These are phyloP conservation scores for Miichthys miiuy DNA, from an alignment of 2,797 vertebrate genomes.

Conservation along the genomic window DNA sequence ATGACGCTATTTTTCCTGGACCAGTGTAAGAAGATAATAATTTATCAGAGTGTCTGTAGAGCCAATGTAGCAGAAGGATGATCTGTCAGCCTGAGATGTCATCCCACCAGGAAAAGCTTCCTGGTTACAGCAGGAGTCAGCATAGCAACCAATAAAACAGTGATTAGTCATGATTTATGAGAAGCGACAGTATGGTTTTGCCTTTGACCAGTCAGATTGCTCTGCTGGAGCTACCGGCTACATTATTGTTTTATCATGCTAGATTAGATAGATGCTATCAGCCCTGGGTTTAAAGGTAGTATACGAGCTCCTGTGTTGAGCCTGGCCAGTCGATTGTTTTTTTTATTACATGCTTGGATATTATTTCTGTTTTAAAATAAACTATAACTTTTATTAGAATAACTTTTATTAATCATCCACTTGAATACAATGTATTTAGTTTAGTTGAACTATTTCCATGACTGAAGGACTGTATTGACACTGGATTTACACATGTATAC, in stretches of 20 bases:
- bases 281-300: slow-evolving; percentile 14
- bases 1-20: slow-evolving; percentile 32
- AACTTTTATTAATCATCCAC: not conserved
- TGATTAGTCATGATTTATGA: slow-evolving; percentile 37
- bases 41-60: slow-evolving; percentile 25
- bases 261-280: slow-evolving; percentile 48
- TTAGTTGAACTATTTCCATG: not conserved
- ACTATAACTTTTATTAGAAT: too few relatives aligned
- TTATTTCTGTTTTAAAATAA: not conserved
- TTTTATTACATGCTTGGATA: not conserved
- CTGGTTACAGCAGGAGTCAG: slow-evolving; percentile 39
- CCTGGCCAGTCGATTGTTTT: not conserved
- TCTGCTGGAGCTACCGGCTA: slow-evolving; percentile 5
- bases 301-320: slow-evolving; percentile 1
- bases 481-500: too few relatives aligned
- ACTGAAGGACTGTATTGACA: not conserved
- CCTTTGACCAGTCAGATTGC: slow-evolving; percentile 30
- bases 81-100: slow-evolving; percentile 38
- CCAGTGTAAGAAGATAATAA: slow-evolving; percentile 8
- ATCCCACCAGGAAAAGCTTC: slow-evolving; percentile 25
- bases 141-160: slow-evolving; percentile 23
- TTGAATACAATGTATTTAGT: not conserved
- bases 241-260: slow-evolving; percentile 30
- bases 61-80: slow-evolving; percentile 18
- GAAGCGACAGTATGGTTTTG: slow-evolving; percentile 13